Evolutionary conservation across 2,113 vertebrate genomes (phyloP), one percentile per base, ranked within the genome.

Genomic region (Albula goreensis): DNA sequence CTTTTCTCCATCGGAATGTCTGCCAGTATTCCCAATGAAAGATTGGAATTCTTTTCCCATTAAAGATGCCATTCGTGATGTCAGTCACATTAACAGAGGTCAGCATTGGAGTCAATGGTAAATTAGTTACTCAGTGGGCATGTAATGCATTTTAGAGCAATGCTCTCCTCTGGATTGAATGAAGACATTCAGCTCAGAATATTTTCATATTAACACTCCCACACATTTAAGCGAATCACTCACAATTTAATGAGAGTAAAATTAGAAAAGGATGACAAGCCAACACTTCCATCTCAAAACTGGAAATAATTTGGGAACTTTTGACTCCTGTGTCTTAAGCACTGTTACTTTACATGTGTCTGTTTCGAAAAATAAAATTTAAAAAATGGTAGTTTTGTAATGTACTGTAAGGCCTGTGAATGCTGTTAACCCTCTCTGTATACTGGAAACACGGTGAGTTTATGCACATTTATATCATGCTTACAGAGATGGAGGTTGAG

Each of bases 101-200:
- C 81, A 56, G 22, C 31, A 77, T 78, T 52, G 31, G 83, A 87
- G 85, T 82, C 81, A 85, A 51, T 52, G 84, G 6, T 85, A 82
- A 86, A 89, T 89, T 86, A 89, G 86, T 25, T 63, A 57, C 77
- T 89, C 84, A n/a, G 77, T 78, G 81, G 77, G 77, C 63, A 79
- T 89, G 81, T 82, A 82, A 87, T 86, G 79, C 52, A 63, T 70
- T 83, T 31, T 25, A 77, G 15, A 15, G 53, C 52, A 57, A 41
- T 12, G 48, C 51, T 53, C 60, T 80, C 31, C 78, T 83, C 81
- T 83, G 81, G 50, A 53, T 19, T 53, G 3, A 5, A 81, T 17
- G 9, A 22, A 53, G 51, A 11, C 17, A 81, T 48, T 22, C 50
- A 53, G 50, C 22, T 10, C 31, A 41, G 78, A 81, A 50, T 22